Conservation (phyloP, 2,797 vertebrate species). For the Phyllotis vaccarum region DNA sequence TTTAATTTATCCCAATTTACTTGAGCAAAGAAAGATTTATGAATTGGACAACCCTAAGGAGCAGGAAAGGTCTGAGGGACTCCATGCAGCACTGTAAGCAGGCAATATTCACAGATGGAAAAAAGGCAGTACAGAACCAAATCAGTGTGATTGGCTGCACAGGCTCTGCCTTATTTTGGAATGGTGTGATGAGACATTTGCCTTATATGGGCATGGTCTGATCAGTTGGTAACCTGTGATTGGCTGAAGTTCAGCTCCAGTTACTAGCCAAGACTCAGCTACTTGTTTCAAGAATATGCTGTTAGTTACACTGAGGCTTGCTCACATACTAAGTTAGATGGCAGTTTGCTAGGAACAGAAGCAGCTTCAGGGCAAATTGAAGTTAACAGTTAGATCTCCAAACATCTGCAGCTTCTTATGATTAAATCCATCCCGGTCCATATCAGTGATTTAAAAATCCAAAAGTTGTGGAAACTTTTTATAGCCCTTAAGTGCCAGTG, state of each 20-base stretch:
- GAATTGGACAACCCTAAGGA: background rate
- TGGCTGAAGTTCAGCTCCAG: background rate
- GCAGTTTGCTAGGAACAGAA: background rate
- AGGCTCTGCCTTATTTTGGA: background rate
- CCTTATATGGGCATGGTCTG: conserved; percentile 23
- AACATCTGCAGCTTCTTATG: conserved; percentile 29
- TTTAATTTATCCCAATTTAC: conserved; percentile 13
- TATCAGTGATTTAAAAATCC: conserved; percentile 15
- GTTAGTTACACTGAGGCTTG: background rate
- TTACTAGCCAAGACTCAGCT: background rate
- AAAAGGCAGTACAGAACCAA: background rate
- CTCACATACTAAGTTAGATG: conserved; percentile 9
- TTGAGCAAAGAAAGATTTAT: conserved; percentile 19
- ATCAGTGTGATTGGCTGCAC: background rate
- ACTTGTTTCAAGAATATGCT: conserved; percentile 11
- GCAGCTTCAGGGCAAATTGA: conserved; percentile 23
- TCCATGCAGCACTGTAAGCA: background rate
- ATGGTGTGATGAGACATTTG: conserved; percentile 43
- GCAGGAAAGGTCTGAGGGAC: background rate
- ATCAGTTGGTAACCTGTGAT: conserved; percentile 22
- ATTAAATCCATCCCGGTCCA: conserved; percentile 6
- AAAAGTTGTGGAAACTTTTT: conserved; percentile 13
- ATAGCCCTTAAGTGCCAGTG: background rate
- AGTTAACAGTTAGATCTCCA: conserved; percentile 22
- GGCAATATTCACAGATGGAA: background rate